phyloP scores from a whole-genome alignment of 1,140 invertebrate species.

The Drosophila aff. region DNA sequence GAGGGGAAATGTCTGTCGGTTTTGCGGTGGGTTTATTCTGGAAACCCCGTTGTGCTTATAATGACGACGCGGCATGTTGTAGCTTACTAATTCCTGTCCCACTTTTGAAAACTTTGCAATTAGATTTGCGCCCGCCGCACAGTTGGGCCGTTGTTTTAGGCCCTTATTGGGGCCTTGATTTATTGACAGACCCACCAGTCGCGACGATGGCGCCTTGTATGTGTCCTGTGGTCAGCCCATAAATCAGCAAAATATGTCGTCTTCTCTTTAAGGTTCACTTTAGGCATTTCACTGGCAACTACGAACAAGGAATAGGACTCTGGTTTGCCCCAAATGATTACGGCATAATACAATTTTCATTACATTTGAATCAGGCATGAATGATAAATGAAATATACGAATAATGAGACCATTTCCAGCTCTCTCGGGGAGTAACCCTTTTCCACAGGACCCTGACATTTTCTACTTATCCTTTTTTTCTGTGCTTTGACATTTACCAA shows the following conservation, averaged over 20 bases:
- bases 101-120: conserved; percentile 78
- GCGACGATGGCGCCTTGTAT: conserved; percentile 36
- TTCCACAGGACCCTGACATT: conserved; percentile 34
- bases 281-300: neutral
- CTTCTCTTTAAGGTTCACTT: conserved; percentile 29
- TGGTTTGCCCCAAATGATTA: conserved; percentile 64
- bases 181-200: conserved; percentile 54
- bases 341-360: conserved; percentile 78
- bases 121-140: conserved; percentile 62
- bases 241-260: conserved; percentile 71
- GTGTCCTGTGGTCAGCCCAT: conserved; percentile 48
- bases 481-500: conserved; percentile 27
- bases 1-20: conserved; percentile 12
- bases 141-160: conserved; percentile 36
- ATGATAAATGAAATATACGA: conserved; percentile 80
- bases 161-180: conserved; percentile 56
- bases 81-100: conserved; percentile 51
- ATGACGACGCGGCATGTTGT: conserved; percentile 57
- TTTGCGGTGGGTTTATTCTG: conserved; percentile 16
- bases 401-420: conserved; percentile 64
- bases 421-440: conserved; percentile 36
- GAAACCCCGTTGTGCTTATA: conserved; percentile 52
- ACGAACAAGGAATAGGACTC: neutral
- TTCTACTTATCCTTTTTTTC: conserved; percentile 37
- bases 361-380: conserved; percentile 71